A percentile compares a stretch with the other conserved stretches of the same genome.
Evolutionary conservation across 2,888 invertebrate species (phyloP).

Genomic region (Eilema caniola): DNA sequence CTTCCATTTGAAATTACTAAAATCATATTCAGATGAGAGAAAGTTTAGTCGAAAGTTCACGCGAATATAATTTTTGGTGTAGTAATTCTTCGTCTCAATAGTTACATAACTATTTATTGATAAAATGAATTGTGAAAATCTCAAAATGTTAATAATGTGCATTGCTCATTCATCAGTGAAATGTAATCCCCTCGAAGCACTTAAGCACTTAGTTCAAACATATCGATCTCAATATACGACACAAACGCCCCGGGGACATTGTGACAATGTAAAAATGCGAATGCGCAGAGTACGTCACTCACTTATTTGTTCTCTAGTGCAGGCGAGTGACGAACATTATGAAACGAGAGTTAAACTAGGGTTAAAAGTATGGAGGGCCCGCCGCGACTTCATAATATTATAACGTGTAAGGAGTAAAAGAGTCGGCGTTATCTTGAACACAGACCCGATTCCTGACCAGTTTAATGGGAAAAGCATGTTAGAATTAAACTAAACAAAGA

Average conservation of each 20-base stretch:
- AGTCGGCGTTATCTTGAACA: constrained; percentile 83
- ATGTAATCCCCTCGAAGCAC: constrained; percentile 82
- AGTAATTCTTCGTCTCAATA: not conserved
- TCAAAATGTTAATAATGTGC: constrained; percentile 64
- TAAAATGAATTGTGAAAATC: constrained; percentile 35
- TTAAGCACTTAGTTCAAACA: constrained; percentile 85
- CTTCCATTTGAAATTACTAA: not conserved
- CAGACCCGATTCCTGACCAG: constrained; percentile 84
- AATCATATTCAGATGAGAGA: not conserved
- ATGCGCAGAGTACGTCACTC: constrained; percentile 73
- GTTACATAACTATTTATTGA: not conserved
- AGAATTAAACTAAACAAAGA: constrained; percentile 88
- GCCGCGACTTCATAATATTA: constrained; percentile 81
- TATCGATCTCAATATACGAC: constrained; percentile 81
- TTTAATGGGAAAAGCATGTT: constrained; percentile 88
- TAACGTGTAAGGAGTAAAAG: constrained; percentile 86
- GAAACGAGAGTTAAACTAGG: constrained; percentile 75
- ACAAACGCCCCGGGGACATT: constrained; percentile 76
- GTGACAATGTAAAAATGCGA: constrained; percentile 82
- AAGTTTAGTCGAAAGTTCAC: not conserved
- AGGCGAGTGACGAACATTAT: constrained; percentile 60
- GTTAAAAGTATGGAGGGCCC: constrained; percentile 71
- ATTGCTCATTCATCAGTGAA: constrained; percentile 80
- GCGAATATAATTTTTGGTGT: not conserved
- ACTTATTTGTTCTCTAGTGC: constrained; percentile 76